Conservation (phyloP, 2,888 invertebrate species). For the Amorpha juglandis region DNA sequence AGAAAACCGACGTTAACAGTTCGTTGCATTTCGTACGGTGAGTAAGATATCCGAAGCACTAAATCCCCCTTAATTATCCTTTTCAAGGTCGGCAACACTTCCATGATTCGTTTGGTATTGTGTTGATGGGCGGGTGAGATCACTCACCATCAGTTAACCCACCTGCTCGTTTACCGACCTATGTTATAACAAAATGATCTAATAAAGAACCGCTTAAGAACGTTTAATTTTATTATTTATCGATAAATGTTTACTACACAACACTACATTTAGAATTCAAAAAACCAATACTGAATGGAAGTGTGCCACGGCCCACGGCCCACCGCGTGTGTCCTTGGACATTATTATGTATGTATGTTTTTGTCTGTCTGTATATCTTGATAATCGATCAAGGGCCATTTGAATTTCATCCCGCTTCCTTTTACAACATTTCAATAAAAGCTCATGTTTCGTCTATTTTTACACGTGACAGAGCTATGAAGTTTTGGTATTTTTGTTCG, state of each 20-base stretch:
- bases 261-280: constrained; percentile 6
- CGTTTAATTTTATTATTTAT: not conserved
- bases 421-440: constrained; percentile 18
- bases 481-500: not conserved
- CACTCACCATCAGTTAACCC: too few species aligned
- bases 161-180: too few species aligned
- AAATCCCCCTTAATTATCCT: too few species aligned
- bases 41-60: too few species aligned
- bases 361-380: constrained; percentile 28
- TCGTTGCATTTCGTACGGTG: too few species aligned
- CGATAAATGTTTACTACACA: not conserved
- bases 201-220: not conserved
- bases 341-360: constrained; percentile 29
- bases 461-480: not conserved
- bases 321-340: constrained; percentile 35
- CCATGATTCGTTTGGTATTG: too few species aligned
- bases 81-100: too few species aligned
- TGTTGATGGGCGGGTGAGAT: too few species aligned
- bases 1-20: too few species aligned
- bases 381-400: constrained; percentile 21
- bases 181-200: too few species aligned
- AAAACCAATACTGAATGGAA: constrained; percentile 37
- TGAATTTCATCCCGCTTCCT: constrained; percentile 16
- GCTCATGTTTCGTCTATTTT: constrained; percentile 14
- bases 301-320: constrained; percentile 30